A percentile compares a stretch with the other conserved stretches of the same genome.
Conservation (phyloP, 2,113 vertebrate species). For the Scartelaos histophorus region DNA sequence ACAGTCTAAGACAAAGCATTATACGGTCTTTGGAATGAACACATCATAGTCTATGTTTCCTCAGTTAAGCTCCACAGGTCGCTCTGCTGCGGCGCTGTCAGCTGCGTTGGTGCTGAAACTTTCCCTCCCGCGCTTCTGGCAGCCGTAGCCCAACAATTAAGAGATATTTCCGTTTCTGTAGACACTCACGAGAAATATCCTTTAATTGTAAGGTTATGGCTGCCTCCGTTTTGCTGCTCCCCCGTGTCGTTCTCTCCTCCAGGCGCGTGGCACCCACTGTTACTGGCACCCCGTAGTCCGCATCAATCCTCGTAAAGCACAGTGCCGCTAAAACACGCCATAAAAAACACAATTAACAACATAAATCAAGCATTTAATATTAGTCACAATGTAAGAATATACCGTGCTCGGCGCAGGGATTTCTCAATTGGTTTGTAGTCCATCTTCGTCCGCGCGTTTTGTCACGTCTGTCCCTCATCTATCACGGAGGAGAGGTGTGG, state of each 20-base stretch:
- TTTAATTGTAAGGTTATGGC: slow-evolving; percentile 82
- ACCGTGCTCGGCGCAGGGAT: background rate
- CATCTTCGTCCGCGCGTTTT: slow-evolving; percentile 25
- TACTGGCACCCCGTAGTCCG: slow-evolving; percentile 1
- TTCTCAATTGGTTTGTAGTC: slow-evolving; percentile 16
- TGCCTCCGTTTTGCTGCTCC: slow-evolving; percentile 45
- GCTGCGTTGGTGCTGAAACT: slow-evolving; percentile 60
- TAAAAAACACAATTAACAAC: background rate
- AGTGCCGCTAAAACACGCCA: slow-evolving; percentile 4
- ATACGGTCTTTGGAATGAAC: background rate
- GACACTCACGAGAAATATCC: slow-evolving; percentile 79
- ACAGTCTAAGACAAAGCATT: background rate
- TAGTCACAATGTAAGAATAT: background rate
- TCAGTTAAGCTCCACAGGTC: slow-evolving; percentile 40
- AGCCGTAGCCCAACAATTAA: slow-evolving; percentile 80
- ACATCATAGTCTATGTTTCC: background rate
- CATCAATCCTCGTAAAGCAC: background rate
- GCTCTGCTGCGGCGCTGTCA: slow-evolving; percentile 56
- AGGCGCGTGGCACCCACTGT: slow-evolving; percentile 1
- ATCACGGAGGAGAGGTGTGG: slow-evolving; percentile 32
- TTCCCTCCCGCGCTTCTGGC: slow-evolving; percentile 57
- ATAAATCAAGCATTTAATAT: slow-evolving; percentile 19
- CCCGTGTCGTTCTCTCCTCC: slow-evolving; percentile 9
- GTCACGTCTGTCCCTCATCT: slow-evolving; percentile 50
- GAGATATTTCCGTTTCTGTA: slow-evolving; percentile 76